phyloP scores from a whole-genome alignment of 2,888 invertebrate genomes.

The Argyra leucocephala region DNA sequence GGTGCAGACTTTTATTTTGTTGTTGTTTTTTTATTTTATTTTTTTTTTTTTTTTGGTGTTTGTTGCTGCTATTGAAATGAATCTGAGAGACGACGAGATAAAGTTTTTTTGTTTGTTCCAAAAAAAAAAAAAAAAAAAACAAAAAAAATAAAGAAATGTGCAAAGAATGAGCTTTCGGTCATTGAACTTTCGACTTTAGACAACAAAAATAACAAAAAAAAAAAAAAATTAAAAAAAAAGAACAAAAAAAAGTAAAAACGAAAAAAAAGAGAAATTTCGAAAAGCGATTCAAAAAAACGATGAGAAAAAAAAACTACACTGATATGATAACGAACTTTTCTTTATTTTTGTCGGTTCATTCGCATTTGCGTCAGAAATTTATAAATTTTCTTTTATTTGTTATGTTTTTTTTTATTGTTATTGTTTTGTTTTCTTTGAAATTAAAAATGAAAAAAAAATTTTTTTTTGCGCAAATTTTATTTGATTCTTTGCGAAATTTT shows the following conservation, averaged over 20 bases:
- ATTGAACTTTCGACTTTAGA: slow-evolving; percentile 3
- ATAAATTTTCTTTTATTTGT: background rate
- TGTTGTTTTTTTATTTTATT: no score
- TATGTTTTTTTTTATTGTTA: background rate
- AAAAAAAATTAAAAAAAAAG: no score
- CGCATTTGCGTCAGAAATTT: slow-evolving; percentile 1
- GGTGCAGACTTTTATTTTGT: background rate
- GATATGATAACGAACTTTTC: background rate
- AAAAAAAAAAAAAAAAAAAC: no score
- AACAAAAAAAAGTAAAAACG: background rate
- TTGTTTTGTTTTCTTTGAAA: background rate
- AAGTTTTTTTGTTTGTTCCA: background rate
- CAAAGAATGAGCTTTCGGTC: slow-evolving; percentile 4
- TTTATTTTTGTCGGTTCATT: background rate
- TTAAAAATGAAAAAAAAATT: background rate
- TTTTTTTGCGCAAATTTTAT: background rate
- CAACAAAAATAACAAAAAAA: background rate
- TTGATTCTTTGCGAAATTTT: background rate
- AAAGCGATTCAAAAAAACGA: background rate
- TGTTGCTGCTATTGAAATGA: background rate
- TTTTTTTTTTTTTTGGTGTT: background rate
- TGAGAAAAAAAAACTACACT: background rate
- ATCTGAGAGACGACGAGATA: background rate
- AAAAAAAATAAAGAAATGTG: no score
- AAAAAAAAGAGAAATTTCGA: background rate